Base-by-base conservation (phyloP, 2,797 vertebrate species). In the Coilia nasus region DNA sequence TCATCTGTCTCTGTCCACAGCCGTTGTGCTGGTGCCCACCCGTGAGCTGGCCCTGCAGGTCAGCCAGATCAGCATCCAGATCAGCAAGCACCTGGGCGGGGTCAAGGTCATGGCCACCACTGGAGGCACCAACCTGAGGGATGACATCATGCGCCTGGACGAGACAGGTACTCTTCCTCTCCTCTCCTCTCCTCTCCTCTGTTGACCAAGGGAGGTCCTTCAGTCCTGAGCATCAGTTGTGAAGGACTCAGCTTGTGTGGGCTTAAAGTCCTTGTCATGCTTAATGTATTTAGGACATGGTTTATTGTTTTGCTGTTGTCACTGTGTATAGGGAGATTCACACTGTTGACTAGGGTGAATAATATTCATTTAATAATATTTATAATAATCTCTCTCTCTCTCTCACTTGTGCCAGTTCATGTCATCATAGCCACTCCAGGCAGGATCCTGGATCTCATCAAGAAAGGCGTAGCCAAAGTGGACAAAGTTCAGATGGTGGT, bases 391-490 rank as follows among this genome's bases (percentile, higher is more conserved):
- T 41, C 35, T 41, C 5, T 41, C 35, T 41, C 35, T 21, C 9
- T 88, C 3, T 11, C 15, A 1, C 71, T 44, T 21, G 35, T 35
- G 14, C 5, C 78, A 97, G 96, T 97, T 46, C 96, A 97, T 81
- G 96, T 96, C 83, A 92, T 97, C 87, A 96, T 96, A n/a, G 96
- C 96, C 54, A 97, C 96, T 0, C 96, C 96, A 67, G 96, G 96
- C 41, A 92, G 96, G 83, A 95, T 97, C 86, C 92, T 97, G 89
- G 96, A 97, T 89, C 90, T 97, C 82, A 96, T 97, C 80, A 96
- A 95, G 89, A 97, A 97, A 89, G 95, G 95, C 35, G 93, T 97
- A 85, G 96, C 96, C 62, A 96, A 96, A 91, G 95, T 96, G 89
- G 94, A 95, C 85, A 90, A 83, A 87, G 94, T 95, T 88, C 95